Percentiles rank a stretch among this genome's conserved stretches.
These are phyloP conservation scores for Dendrolimus houi DNA, from an alignment of 2,888 invertebrate genomes.

Conservation along the genomic window DNA sequence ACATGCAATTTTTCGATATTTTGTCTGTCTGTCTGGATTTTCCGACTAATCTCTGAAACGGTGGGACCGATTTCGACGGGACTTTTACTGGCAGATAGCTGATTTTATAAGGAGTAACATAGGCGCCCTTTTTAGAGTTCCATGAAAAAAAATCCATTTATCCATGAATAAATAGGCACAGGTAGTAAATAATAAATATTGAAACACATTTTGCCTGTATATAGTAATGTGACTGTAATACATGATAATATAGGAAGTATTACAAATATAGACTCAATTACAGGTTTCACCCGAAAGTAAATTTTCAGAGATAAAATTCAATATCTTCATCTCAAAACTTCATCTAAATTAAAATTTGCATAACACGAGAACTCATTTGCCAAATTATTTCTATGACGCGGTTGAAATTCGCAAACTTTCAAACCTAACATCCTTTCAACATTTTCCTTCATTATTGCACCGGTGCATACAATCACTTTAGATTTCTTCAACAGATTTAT, in stretches of 20 bases:
- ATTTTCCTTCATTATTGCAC: conserved; percentile 85
- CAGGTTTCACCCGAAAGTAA: too few relatives aligned
- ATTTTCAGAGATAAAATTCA: not conserved
- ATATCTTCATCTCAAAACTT: conserved; percentile 33
- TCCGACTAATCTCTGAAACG: too few relatives aligned
- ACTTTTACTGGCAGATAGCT: too few relatives aligned
- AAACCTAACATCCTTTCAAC: conserved; percentile 79
- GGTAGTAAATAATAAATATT: too few relatives aligned
- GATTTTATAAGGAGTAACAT: too few relatives aligned
- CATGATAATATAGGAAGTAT: not conserved
- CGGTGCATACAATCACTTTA: conserved; percentile 92
- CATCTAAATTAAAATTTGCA: conserved; percentile 88
- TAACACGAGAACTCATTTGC: conserved; percentile 96
- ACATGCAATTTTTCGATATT: too few relatives aligned
- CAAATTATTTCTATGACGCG: conserved; percentile 91
- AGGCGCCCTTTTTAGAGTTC: too few relatives aligned
- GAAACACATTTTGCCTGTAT: too few relatives aligned
- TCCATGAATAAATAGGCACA: too few relatives aligned
- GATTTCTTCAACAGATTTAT: conserved; percentile 83
- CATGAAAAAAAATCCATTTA: too few relatives aligned
- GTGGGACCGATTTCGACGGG: too few relatives aligned
- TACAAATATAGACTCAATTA: not conserved
- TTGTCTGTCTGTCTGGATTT: too few relatives aligned
- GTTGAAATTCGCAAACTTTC: conserved; percentile 82
- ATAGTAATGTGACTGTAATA: not conserved